phyloP scores from a whole-genome alignment of 2,888 invertebrate genomes.

The Seladonia tumulorum region DNA sequence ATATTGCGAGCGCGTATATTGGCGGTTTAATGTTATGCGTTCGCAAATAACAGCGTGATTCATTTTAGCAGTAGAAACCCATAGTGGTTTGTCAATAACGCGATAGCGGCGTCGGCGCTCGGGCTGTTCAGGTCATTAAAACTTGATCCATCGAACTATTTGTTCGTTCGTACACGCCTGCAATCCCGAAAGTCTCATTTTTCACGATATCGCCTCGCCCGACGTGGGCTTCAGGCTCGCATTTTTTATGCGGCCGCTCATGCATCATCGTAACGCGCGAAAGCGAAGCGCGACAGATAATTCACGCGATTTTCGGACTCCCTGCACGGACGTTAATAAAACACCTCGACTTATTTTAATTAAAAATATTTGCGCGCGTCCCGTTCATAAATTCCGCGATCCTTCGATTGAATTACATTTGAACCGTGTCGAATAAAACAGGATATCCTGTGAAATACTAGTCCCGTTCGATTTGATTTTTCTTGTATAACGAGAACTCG shows the following conservation, averaged over 20 bases:
- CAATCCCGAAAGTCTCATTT: conserved; percentile 75
- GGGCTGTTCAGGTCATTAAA: conserved; percentile 76
- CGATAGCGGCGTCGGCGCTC: conserved; percentile 74
- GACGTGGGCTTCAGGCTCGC: conserved; percentile 69
- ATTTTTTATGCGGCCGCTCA: conserved; percentile 72
- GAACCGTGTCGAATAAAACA: neutral
- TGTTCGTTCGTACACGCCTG: conserved; percentile 73
- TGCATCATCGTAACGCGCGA: conserved; percentile 73
- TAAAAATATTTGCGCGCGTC: conserved; percentile 38
- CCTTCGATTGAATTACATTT: neutral
- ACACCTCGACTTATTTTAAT: conserved; percentile 63
- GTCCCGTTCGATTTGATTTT: neutral
- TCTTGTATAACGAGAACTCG: neutral
- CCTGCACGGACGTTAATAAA: conserved; percentile 56
- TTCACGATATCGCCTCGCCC: conserved; percentile 73
- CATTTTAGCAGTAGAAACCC: conserved; percentile 69
- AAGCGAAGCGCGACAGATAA: conserved; percentile 72
- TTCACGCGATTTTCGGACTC: conserved; percentile 58
- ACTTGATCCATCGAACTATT: conserved; percentile 77
- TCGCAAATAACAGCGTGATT: conserved; percentile 72
- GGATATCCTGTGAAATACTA: conserved; percentile 3
- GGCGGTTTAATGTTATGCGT: conserved; percentile 74
- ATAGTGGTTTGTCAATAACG: conserved; percentile 76
- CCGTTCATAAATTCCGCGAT: conserved; percentile 20
- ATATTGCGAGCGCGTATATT: conserved; percentile 55